phyloP scores from a whole-genome alignment of 2,113 vertebrate species.

The Condylura cristata region DNA sequence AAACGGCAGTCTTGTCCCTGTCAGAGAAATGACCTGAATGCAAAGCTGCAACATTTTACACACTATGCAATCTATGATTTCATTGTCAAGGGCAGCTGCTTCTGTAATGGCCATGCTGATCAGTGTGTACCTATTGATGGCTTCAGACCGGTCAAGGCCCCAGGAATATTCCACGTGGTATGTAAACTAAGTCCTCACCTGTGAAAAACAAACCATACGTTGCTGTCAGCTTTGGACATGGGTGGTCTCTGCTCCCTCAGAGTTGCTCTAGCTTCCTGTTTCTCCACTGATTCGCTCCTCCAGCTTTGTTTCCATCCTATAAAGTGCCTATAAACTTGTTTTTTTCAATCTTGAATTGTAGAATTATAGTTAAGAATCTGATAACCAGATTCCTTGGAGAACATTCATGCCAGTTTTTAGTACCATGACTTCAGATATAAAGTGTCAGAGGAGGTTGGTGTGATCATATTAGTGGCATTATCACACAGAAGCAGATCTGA shows the following conservation, averaged over 20 bases:
- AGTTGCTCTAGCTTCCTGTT: background rate
- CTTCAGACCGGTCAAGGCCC: constrained; percentile 87
- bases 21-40: constrained; percentile 73
- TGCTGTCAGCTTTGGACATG: background rate
- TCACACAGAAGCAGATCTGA: constrained; percentile 13
- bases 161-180: constrained; percentile 90
- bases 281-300: background rate
- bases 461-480: constrained; percentile 23
- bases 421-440: constrained; percentile 29
- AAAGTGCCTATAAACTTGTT: background rate
- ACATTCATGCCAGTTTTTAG: constrained; percentile 36
- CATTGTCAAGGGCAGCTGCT: constrained; percentile 97
- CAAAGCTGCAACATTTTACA: constrained; percentile 74
- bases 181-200: constrained; percentile 62
- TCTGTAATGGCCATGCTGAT: constrained; percentile 96
- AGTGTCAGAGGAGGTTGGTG: constrained; percentile 16
- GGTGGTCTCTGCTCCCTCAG: background rate
- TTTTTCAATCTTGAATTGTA: constrained; percentile 38
- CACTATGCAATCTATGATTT: constrained; percentile 96
- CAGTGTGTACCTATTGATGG: constrained; percentile 90
- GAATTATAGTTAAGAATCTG: constrained; percentile 41
- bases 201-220: background rate
- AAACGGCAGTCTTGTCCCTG: constrained; percentile 93
- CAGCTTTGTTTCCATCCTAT: background rate
- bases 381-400: constrained; percentile 46